These are phyloP conservation scores for Dryococelus australis DNA, from an alignment of 2,888 invertebrate genomes.

Conservation along the genomic window DNA sequence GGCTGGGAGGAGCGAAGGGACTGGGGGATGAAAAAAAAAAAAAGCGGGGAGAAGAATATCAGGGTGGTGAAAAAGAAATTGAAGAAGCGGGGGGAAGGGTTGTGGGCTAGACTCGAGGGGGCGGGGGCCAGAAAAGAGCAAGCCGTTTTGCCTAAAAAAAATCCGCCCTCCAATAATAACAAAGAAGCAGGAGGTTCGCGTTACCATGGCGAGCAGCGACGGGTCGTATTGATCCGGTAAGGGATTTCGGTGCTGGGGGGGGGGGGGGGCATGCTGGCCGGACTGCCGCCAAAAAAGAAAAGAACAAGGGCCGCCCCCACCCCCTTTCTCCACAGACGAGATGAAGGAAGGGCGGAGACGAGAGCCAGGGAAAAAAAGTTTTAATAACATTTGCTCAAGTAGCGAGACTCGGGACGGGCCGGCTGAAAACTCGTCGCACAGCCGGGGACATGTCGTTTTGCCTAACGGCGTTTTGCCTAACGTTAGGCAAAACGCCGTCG, in stretches of 20 bases:
- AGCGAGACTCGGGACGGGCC: background rate
- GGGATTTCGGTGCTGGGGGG: background rate
- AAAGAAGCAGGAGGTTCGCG: conserved; percentile 11
- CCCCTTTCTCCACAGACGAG: too few species aligned
- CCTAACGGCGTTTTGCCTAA: too few species aligned
- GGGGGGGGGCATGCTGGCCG: background rate
- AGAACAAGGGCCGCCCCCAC: background rate
- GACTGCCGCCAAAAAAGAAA: conserved; percentile 1
- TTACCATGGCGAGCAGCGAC: conserved; percentile 5
- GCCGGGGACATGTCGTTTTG: too few species aligned
- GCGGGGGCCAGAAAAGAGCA: background rate
- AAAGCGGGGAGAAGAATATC: background rate
- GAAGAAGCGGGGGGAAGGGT: background rate
- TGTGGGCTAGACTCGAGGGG: background rate
- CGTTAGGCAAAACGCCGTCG: too few species aligned
- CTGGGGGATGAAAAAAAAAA: background rate
- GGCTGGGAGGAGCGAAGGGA: background rate
- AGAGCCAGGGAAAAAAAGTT: background rate
- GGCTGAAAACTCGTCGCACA: background rate
- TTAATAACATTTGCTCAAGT: conserved; percentile 16
- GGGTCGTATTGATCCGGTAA: conserved; percentile 5
- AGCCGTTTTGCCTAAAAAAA: conserved; percentile 16
- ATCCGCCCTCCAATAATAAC: conserved; percentile 3
- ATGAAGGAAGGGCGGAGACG: background rate
- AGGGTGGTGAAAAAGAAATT: background rate